phyloP scores from a whole-genome alignment of 2,113 vertebrate species.

The Mugil cephalus region DNA sequence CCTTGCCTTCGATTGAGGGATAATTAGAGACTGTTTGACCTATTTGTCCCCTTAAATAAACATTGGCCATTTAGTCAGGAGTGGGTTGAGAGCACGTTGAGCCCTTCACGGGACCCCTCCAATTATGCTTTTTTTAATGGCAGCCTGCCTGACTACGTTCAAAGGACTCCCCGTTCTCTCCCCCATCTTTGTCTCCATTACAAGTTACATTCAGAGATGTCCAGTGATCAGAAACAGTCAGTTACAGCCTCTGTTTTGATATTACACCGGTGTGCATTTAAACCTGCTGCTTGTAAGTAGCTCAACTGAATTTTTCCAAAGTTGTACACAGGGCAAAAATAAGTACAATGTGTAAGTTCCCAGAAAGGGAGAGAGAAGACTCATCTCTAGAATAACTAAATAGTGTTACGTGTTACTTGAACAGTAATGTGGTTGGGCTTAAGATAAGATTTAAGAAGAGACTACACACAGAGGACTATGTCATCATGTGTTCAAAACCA shows the following conservation, averaged over 20 bases:
- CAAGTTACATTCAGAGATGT: constrained; percentile 39
- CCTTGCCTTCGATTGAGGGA: constrained; percentile 60
- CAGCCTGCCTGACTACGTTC: constrained; percentile 35
- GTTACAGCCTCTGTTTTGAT: constrained; percentile 8
- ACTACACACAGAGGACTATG: not conserved
- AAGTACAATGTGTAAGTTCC: not conserved
- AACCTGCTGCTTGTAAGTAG: not conserved
- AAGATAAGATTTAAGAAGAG: not conserved
- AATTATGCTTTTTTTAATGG: constrained; percentile 58
- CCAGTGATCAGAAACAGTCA: constrained; percentile 8
- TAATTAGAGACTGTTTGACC: constrained; percentile 79
- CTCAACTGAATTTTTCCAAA: not conserved
- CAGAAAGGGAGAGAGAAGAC: not conserved
- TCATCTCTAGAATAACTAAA: not conserved
- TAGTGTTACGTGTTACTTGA: not conserved
- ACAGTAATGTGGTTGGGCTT: not conserved
- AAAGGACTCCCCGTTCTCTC: constrained; percentile 34
- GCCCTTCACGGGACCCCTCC: constrained; percentile 44
- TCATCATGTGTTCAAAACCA: constrained; percentile 2
- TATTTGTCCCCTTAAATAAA: constrained; percentile 77
- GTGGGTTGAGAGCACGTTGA: constrained; percentile 34
- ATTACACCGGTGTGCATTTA: not conserved
- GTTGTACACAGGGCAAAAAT: not conserved
- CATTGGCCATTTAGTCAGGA: constrained; percentile 60
- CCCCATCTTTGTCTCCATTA: constrained; percentile 40